Evolutionary conservation across 2,113 vertebrate species (phyloP).

Genomic region (Origma solitaria): DNA sequence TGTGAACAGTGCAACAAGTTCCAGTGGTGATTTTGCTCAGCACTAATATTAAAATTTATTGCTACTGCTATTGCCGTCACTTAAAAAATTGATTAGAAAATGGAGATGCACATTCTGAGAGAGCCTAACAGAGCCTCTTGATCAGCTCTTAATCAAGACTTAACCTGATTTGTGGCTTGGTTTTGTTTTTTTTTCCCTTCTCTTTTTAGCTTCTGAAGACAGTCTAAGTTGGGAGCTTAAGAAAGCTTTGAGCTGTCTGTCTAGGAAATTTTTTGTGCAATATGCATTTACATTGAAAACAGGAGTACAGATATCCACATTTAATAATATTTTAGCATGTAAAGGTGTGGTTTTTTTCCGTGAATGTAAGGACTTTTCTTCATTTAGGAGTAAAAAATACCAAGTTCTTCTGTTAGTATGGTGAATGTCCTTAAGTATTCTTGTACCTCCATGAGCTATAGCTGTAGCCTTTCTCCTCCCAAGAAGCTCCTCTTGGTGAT

Average conservation of each 20-base stretch:
- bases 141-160: not conserved
- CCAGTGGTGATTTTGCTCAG: not conserved
- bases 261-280: not conserved
- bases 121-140: not conserved
- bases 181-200: not conserved
- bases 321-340: not conserved
- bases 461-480: not conserved
- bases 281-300: not conserved
- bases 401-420: not conserved
- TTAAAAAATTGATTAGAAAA: not conserved
- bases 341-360: not conserved
- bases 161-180: not conserved
- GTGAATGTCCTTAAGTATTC: not conserved
- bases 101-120: not conserved
- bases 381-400: not conserved
- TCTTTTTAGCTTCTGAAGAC: not conserved
- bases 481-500: not conserved
- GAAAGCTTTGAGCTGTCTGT: not conserved
- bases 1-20: not conserved
- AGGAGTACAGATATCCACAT: not conserved
- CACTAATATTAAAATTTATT: not conserved
- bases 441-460: not conserved
- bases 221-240: not conserved
- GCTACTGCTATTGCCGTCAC: not conserved
- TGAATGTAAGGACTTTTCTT: not conserved